Conservation (phyloP, 1,140 invertebrate species). For the Zaprionus lachaisei region DNA sequence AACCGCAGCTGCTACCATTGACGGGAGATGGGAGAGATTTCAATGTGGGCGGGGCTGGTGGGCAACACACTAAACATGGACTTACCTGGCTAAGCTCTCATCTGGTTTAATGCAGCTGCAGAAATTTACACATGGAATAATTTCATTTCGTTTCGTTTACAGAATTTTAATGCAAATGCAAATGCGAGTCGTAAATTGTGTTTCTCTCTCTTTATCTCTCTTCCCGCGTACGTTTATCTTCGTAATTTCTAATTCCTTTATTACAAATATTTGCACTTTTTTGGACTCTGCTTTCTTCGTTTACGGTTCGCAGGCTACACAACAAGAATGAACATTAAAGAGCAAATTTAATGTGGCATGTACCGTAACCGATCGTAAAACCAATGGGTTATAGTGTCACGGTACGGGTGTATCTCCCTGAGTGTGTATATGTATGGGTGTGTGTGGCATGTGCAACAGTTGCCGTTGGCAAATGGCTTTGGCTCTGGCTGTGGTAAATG, state of each 20-base stretch:
- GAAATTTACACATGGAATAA: constrained; percentile 23
- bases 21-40: background rate
- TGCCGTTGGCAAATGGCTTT: constrained; percentile 40
- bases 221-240: constrained; percentile 17
- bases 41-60: background rate
- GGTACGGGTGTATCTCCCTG: constrained; percentile 32
- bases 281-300: constrained; percentile 19
- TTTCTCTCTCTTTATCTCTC: constrained; percentile 43
- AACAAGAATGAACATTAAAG: constrained; percentile 53
- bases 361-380: constrained; percentile 70
- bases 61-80: background rate
- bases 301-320: constrained; percentile 31
- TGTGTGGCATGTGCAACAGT: constrained; percentile 63
- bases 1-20: background rate
- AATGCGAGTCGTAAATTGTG: background rate
- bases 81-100: constrained; percentile 21
- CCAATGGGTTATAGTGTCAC: constrained; percentile 55
- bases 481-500: constrained; percentile 34
- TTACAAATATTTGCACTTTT: constrained; percentile 53
- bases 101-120: constrained; percentile 13
- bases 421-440: constrained; percentile 18
- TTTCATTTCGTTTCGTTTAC: constrained; percentile 16
- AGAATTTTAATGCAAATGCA: constrained; percentile 13
- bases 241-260: constrained; percentile 10
- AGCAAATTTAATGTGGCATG: constrained; percentile 69